Base-by-base conservation (phyloP, 2,113 vertebrate genomes). In the Entomyzon cyanotis region DNA sequence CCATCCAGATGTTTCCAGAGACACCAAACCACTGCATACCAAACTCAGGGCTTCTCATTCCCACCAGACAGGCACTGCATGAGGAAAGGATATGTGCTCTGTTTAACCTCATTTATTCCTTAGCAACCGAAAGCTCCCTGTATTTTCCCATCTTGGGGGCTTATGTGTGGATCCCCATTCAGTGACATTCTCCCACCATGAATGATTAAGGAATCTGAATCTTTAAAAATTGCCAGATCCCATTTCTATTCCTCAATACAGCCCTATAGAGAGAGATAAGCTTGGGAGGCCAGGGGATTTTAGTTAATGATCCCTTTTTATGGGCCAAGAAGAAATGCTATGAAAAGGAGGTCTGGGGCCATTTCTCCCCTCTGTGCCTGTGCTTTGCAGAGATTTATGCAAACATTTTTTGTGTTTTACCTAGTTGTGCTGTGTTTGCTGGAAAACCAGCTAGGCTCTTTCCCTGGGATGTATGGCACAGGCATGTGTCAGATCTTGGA, bases 191-290 rank as follows among this genome's bases (percentile, higher is more conserved):
- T 95, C 94, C 90, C 77, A 91, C 96, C 95, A 97, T 95, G 95
- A 95, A 95, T 78, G 95, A 96, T 93, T 96, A 95, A 95, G 96
- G 89, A 95, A 97, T 96, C 95, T 77, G 59, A 93, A 96, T 97
- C 92, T 96, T 96, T 95, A 80, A 94, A 96, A 97, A 91, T 87
- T 75, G 77, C 91, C 84, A 94, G 95, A 96, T 97, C 96, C 81
- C 94, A 52, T 97, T 97, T 97, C 96, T 94, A 37, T 70, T 93
- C 76, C 79, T 87, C 90, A 97, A 95, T 88, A 75, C 68, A 94
- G 84, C 84, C 42, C 65, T 84, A 70, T 23, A 79, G 30, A 93
- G 49, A 86, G 56, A 82, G 47, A 64, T 41, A 96, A 96, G 80
- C 83, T 73, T 39, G 27, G 69, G 64, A 87, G 83, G 87, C 88